Conservation (phyloP, 2,797 vertebrate genomes). For the Adelosebastes latens region DNA sequence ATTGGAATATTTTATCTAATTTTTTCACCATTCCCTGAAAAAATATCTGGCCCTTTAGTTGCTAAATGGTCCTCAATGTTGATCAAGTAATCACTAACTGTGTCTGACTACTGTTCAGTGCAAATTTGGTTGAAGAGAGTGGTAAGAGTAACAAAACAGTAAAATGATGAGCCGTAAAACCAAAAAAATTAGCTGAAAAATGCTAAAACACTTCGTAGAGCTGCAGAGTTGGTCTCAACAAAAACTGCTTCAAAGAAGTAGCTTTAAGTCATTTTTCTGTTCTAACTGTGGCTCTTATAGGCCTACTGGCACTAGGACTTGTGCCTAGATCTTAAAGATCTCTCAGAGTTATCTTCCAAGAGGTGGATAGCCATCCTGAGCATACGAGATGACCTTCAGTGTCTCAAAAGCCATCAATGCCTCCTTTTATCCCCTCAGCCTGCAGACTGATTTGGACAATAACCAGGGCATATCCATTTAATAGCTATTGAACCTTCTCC, state of each 20-base stretch:
- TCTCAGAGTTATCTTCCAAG: neutral
- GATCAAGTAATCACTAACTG: neutral
- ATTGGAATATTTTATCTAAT: neutral
- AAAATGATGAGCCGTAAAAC: too few relatives aligned
- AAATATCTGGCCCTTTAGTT: too few relatives aligned
- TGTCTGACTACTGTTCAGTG: neutral
- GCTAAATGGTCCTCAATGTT: neutral
- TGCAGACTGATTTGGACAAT: constrained; percentile 34
- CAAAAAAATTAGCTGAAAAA: too few relatives aligned
- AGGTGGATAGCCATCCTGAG: neutral
- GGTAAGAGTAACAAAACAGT: neutral
- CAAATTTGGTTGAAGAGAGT: neutral
- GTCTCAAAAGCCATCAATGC: constrained; percentile 22
- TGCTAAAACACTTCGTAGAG: too few relatives aligned
- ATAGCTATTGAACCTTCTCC: constrained; percentile 25
- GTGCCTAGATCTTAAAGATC: neutral
- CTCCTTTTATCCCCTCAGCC: constrained; percentile 15
- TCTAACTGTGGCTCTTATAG: neutral
- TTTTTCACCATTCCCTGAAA: neutral
- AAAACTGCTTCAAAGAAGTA: neutral
- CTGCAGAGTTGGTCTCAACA: too few relatives aligned
- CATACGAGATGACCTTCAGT: constrained; percentile 39
- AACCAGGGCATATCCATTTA: constrained; percentile 11
- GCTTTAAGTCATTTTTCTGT: neutral
- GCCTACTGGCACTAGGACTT: neutral